Conservation (phyloP, 2,888 invertebrate genomes). For the Ecdyonurus torrentis region DNA sequence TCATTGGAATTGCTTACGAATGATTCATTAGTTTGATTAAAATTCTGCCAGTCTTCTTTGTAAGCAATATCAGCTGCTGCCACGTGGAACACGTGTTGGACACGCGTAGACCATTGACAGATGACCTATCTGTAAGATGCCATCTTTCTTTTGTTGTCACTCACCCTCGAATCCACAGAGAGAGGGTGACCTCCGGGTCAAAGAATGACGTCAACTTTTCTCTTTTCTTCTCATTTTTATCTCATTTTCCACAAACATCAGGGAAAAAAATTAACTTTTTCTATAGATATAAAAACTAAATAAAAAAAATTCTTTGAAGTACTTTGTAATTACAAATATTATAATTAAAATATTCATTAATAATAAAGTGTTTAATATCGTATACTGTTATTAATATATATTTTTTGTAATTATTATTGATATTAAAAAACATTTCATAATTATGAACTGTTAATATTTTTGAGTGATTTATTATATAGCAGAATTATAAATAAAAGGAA, state of each 20-base stretch:
- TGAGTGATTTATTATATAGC: too few relatives aligned
- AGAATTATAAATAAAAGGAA: too few relatives aligned
- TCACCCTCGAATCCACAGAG: background rate
- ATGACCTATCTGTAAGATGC: background rate
- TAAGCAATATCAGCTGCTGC: background rate
- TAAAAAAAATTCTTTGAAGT: too few relatives aligned
- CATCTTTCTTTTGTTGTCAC: background rate
- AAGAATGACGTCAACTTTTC: background rate
- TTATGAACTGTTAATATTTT: too few relatives aligned
- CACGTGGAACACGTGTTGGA: background rate
- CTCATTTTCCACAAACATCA: background rate
- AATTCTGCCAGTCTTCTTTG: background rate
- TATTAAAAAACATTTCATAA: too few relatives aligned
- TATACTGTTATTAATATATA: too few relatives aligned
- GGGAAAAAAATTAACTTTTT: too few relatives aligned
- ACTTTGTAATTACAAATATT: too few relatives aligned
- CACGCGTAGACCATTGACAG: background rate
- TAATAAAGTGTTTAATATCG: too few relatives aligned
- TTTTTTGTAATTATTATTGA: too few relatives aligned
- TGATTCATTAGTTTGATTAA: background rate
- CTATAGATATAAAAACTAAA: too few relatives aligned
- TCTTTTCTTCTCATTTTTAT: background rate
- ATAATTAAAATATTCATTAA: too few relatives aligned
- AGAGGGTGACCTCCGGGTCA: background rate
- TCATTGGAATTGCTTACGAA: background rate